These are phyloP conservation scores for Cephus sareptanus DNA, from an alignment of 2,888 invertebrate species.

Conservation along the genomic window DNA sequence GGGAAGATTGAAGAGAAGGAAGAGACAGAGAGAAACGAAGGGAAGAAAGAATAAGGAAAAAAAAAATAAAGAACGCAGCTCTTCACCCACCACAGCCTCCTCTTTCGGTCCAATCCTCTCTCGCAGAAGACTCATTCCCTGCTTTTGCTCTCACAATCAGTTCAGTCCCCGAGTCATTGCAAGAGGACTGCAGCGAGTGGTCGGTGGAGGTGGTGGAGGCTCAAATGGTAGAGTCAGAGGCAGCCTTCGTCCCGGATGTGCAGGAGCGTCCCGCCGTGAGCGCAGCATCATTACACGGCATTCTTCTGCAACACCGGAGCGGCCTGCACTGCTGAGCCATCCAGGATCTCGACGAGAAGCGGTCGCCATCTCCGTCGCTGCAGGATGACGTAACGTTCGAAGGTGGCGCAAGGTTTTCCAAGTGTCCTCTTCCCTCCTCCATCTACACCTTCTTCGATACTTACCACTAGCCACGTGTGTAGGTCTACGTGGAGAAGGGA, in stretches of 20 bases:
- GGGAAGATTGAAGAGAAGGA: conserved; percentile 10
- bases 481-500: background rate
- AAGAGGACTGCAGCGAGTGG: conserved; percentile 3
- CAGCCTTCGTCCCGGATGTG: conserved; percentile 45
- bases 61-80: conserved; percentile 42
- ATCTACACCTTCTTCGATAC: background rate
- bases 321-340: background rate
- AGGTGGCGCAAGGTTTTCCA: background rate
- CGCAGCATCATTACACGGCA: conserved; percentile 25
- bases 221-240: background rate
- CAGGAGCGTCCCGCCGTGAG: conserved; percentile 27
- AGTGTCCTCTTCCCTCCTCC: background rate
- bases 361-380: background rate
- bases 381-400: conserved; percentile 33
- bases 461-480: background rate
- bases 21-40: conserved; percentile 7
- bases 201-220: background rate
- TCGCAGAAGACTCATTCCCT: conserved; percentile 56
- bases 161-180: background rate
- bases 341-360: conserved; percentile 13
- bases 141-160: conserved; percentile 52
- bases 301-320: conserved; percentile 15
- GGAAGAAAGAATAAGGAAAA: conserved; percentile 15
- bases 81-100: conserved; percentile 28
- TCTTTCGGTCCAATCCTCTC: conserved; percentile 64